Conservation (phyloP, 2,797 vertebrate genomes). For the Neostethus bicornis region DNA sequence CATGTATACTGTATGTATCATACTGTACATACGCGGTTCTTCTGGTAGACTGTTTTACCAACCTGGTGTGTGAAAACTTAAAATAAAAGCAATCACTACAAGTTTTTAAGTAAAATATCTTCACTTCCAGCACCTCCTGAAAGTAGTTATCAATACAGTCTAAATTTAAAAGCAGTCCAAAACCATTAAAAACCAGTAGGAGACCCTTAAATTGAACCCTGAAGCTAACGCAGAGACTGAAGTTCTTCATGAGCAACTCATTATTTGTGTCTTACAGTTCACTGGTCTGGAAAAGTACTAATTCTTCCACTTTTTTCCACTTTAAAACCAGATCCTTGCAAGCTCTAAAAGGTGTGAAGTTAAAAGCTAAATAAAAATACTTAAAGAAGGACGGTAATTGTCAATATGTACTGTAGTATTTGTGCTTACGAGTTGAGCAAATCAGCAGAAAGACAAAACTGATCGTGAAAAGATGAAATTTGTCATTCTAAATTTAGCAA, state of each 20-base stretch:
- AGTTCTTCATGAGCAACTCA: background rate
- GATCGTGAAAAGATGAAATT: slow-evolving; percentile 10
- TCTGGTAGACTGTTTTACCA: too few relatives aligned
- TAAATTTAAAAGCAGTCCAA: too few relatives aligned
- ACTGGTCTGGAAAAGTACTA: background rate
- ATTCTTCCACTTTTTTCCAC: background rate
- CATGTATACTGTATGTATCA: too few relatives aligned
- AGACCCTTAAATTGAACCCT: background rate
- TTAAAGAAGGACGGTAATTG: background rate
- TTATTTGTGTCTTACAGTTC: background rate
- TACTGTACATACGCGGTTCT: too few relatives aligned
- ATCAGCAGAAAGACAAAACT: background rate
- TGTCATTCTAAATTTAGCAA: slow-evolving; percentile 22
- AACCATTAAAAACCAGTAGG: too few relatives aligned
- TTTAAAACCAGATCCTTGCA: background rate
- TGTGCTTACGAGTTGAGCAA: background rate
- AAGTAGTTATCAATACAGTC: too few relatives aligned
- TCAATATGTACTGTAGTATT: background rate
- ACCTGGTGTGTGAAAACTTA: too few relatives aligned
- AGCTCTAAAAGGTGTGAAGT: background rate
- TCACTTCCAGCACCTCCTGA: too few relatives aligned
- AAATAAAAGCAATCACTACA: too few relatives aligned
- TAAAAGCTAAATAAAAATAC: background rate
- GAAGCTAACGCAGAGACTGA: background rate
- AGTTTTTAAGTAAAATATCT: too few relatives aligned